Evolutionary conservation across 2,888 invertebrate genomes (phyloP), one percentile per base, ranked within the genome.

Genomic region (Machimus rusticus): DNA sequence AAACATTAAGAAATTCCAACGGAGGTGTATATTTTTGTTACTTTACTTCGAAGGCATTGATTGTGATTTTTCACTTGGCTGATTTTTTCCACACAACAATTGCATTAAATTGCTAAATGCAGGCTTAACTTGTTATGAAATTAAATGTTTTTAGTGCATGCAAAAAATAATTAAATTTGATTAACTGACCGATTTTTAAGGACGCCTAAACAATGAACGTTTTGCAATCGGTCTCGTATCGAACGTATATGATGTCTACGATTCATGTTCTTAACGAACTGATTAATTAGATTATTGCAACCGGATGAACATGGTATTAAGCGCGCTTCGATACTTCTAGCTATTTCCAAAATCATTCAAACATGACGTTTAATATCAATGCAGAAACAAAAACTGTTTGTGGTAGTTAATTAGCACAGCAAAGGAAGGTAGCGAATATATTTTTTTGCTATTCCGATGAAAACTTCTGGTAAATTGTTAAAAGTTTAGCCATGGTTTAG

Each of bases 121-220:
- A 86, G 46, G 51, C 77, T 86, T 37, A 77, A 74, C 74, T 43
- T 76, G 86, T 86, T 86, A 86, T 86, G 86, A 86, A 86, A 86
- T 77, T 86, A 77, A 86, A 77, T 85, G 74, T 85, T 85, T 85
- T 85, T 85, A 85, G 85, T 85, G 85, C 85, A 85, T 85, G 85
- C 74, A 85, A 74, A 55, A 85, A 84, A 84, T 84, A 84, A 84
- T 84, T 84, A 84, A 57, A 37, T 84, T 84, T 66, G 82, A 84
- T 84, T 66, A 84, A 84, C 37, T 84, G 66, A 84, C 66, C 82
- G 82, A 84, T 84, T 84, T 84, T 84, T 37, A 37, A 84, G 82
- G 82, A 84, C 82, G 82, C 66, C 66, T n/a, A 66, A 84, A 84
- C 82, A 84, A 84, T 66, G 82, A 66, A 37, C 12, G 23, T 84